Percentiles rank a stretch among this genome's conserved stretches.
These are phyloP conservation scores for Pachypanchax playfairii DNA, from an alignment of 2,113 vertebrate genomes.

Conservation along the genomic window DNA sequence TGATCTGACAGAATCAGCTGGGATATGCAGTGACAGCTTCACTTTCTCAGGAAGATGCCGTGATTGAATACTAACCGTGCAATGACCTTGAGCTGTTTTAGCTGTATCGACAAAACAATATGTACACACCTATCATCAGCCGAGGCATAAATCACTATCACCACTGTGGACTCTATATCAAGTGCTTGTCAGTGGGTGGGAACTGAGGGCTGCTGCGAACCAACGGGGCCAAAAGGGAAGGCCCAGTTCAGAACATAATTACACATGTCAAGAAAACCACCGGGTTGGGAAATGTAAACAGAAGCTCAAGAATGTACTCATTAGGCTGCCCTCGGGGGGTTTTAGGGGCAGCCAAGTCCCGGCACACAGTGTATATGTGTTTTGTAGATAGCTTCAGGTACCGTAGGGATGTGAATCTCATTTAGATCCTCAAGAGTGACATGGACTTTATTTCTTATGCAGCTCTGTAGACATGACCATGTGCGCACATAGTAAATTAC, in stretches of 20 bases:
- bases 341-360: constrained; percentile 14
- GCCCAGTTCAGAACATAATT: constrained; percentile 63
- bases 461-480: constrained; percentile 1
- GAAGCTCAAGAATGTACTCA: constrained; percentile 59
- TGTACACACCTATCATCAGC: constrained; percentile 74
- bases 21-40: constrained; percentile 47
- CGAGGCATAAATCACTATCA: constrained; percentile 69
- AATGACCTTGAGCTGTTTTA: constrained; percentile 70
- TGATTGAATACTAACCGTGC: constrained; percentile 64
- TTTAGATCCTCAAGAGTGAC: constrained; percentile 24
- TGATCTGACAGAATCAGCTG: constrained; percentile 53
- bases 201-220: constrained; percentile 33
- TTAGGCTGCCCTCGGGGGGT: constrained; percentile 49
- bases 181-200: constrained; percentile 71
- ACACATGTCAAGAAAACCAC: constrained; percentile 69
- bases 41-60: constrained; percentile 48
- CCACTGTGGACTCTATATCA: constrained; percentile 68
- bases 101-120: constrained; percentile 74
- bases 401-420: constrained; percentile 17
- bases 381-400: constrained; percentile 12
- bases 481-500: constrained; percentile 36
- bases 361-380: constrained; percentile 5
- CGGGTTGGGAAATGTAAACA: constrained; percentile 70
- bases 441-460: constrained; percentile 31
- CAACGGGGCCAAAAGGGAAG: constrained; percentile 57